Conservation (phyloP, 2,888 invertebrate species). For the Muschampia plurimacula region DNA sequence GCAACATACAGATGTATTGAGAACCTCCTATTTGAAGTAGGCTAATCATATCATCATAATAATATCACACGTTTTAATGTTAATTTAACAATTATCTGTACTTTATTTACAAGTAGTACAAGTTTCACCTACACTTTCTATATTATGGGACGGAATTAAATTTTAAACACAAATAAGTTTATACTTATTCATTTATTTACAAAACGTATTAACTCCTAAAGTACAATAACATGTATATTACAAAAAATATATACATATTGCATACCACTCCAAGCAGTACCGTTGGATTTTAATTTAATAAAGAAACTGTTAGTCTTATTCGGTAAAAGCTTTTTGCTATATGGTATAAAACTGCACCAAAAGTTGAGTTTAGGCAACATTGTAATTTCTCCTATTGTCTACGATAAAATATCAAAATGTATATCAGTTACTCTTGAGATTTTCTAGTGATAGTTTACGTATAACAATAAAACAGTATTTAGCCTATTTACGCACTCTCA, state of each 20-base stretch:
- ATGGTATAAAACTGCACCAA: slow-evolving; percentile 4
- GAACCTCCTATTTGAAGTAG: too few relatives aligned
- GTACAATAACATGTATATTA: slow-evolving; percentile 35
- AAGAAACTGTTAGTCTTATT: slow-evolving; percentile 19
- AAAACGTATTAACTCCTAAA: slow-evolving; percentile 40
- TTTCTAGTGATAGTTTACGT: not conserved
- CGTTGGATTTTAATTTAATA: not conserved
- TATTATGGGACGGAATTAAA: not conserved
- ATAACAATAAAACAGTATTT: not conserved
- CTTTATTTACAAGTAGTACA: not conserved
- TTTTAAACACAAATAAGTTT: not conserved
- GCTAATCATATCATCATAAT: too few relatives aligned
- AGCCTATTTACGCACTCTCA: not conserved
- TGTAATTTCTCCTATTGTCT: not conserved
- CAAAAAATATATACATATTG: slow-evolving; percentile 33
- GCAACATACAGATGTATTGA: too few relatives aligned
- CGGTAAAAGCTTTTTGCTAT: slow-evolving; percentile 8
- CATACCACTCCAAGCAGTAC: slow-evolving; percentile 18
- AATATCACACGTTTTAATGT: too few relatives aligned
- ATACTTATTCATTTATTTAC: slow-evolving; percentile 36
- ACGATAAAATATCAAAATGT: not conserved
- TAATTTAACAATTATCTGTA: not conserved
- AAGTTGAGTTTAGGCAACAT: not conserved
- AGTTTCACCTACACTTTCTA: not conserved
- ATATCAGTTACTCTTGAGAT: not conserved